Evolutionary conservation across 2,888 invertebrate genomes (phyloP), one percentile per base, ranked within the genome.

Genomic region (Aphelenchoides bicaudatus): DNA sequence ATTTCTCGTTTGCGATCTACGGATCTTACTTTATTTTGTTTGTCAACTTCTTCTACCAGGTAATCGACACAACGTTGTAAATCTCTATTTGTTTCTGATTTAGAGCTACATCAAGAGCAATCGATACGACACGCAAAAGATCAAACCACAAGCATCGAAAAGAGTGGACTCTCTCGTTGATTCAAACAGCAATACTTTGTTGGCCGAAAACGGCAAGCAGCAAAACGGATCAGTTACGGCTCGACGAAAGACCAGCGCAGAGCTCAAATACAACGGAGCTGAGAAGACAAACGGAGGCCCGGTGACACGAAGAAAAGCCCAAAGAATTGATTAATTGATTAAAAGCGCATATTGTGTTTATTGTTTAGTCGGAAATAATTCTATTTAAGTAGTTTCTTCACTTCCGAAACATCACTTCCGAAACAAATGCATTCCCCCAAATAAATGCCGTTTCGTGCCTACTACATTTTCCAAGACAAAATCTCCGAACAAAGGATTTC

Each of bases 21-120:
- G 66, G 70, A 63, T 70, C 78, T n/a, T 80, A 80, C 63, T 75
- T 80, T 67, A 52, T 78, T 37, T 73, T 80, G 19, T 80, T 80
- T 71, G 73, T 72, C 67, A 72, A 77, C 65, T 77, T 78, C 69
- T 77, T 77, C 73, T 77, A 78, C 59, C 73, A 78, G 43, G 71
- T 74, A 5, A 54, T 50, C 10, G 34, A 13, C 13, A 34, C 13
- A 13, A 34, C 34, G 16, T 34, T 34, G 13, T 34, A 16, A 13
- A 34, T 13, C 13, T 16, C 13, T 34, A 34, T 34, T 16, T 34
- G 34, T 13, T 13, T 16, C 43, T 19, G 5, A 6, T 21, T n/a
- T 5, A 48, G 34, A 6, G 6, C 31, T 48, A 30, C 28, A 5
- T 37, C 8, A 37, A 37, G 30, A 37, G n/a, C 49, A 48, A 29